Conservation (phyloP, 30 jellyfish, hydroid and myxozoan genomes). For the Hydractinia echinata region DNA sequence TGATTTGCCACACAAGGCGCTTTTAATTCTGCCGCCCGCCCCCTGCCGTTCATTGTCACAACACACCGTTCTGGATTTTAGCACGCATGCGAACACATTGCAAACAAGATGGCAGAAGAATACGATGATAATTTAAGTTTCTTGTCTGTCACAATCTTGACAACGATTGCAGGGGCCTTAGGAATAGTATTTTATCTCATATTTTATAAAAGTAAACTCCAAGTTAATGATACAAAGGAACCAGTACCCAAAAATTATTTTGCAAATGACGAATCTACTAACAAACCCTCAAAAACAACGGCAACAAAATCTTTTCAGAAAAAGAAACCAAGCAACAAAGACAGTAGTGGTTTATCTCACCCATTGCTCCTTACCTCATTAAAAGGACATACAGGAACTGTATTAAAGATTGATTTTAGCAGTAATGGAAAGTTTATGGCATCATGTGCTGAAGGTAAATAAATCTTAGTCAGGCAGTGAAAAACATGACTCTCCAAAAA, state of each 20-base stretch:
- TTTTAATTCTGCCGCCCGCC: too few species aligned
- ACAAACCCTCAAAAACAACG: conserved; percentile 4
- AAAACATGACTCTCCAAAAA: too few species aligned
- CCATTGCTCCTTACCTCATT: conserved; percentile 58
- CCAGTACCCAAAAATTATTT: too few species aligned
- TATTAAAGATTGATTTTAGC: conserved; percentile 58
- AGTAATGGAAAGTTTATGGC: conserved; percentile 72
- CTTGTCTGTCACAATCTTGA: background rate
- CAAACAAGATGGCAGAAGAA: too few species aligned
- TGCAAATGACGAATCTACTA: background rate
- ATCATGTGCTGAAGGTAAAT: conserved; percentile 77
- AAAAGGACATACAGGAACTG: conserved; percentile 88
- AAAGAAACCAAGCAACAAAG: conserved; percentile 26
- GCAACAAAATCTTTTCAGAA: conserved; percentile 13
- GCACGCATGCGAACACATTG: too few species aligned
- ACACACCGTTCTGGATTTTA: too few species aligned
- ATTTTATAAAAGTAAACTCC: background rate
- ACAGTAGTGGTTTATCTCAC: conserved; percentile 43
- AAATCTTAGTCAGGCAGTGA: too few species aligned
- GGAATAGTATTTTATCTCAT: background rate
- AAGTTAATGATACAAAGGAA: background rate
- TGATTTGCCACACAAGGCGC: too few species aligned
- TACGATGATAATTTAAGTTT: background rate
- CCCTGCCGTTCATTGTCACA: too few species aligned
- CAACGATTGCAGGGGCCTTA: conserved; percentile 19